Base-by-base conservation (phyloP, 2,113 vertebrate species). In the Nettapus auritus region DNA sequence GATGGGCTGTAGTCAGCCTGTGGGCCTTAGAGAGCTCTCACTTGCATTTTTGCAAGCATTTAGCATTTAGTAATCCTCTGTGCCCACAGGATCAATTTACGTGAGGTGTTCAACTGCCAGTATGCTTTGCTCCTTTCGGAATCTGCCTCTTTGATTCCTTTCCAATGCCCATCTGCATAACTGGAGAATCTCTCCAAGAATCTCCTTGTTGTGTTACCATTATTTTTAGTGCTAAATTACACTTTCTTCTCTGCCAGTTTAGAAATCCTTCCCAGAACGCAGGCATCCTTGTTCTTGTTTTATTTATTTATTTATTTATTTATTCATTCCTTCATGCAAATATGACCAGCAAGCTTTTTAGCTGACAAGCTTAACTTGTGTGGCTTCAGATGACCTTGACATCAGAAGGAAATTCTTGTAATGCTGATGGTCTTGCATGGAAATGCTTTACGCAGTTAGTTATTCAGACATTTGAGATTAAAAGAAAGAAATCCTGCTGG, bases 321-420 rank as follows among this genome's bases (percentile, higher is more conserved):
- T 44, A 34, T 33, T 78, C 44, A 4, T 53, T 19, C 11, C 34
- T 26, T 53, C 67, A 33, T 33, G 50, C 55, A 78, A 68, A 42
- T 31, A 19, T 10, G 20, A n/a, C 44, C 33, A 48, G 48, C 48
- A 74, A 60, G 50, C 38, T 86, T 62, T 82, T 34, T 18, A 26
- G 80, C 53, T 33, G 40, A 26, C 42, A 38, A 19, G 48, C 0
- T 0, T 33, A 71, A 60, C 56, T 67, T 0, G 0, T 3, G 64
- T 57, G 60, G 31, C 78, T 95, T 44, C 2, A 3, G 53, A n/a
- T 34, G 60, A 60, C 86, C 76, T 79, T 44, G 77, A 53, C 68
- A 57, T 31, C 42, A 44, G 78, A 91, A 87, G 3, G 42, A 71
- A 22, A 29, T 12, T 25, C 44, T 75, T 36, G 8, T 63, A 63